Base-by-base conservation (phyloP, 2,888 invertebrate genomes). In the Eupithecia insigniata region DNA sequence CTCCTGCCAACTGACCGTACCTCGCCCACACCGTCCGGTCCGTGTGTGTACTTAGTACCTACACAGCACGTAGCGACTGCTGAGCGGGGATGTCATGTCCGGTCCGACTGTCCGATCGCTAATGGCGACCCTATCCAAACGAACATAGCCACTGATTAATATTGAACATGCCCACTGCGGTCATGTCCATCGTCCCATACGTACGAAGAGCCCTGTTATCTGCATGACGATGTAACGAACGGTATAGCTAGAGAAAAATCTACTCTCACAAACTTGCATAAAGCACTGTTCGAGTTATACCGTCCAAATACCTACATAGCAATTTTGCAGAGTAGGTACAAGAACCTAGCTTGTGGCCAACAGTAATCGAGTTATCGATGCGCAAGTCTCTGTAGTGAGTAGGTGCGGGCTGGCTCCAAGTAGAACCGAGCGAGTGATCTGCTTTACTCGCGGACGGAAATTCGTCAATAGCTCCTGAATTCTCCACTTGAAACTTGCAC, bases 381-480 rank as follows among this genome's bases (percentile, higher is more conserved):
- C 84, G 51, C 51, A 51, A 26, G 26, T 84, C 82, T 81, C 82
- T 70, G 73, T 82, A 83, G 84, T 26, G 46, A n/a, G 1, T 46
- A 12, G n/a, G n/a, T 3, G 39, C 64, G 36, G 62, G 34, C 68
- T 36, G 26, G 26, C 51, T 14, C 55, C 55, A 26, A 12, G 26
- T 55, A 1, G 55, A 14, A 14, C 55, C 10, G 22, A 10, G 55
- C 26, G 22, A 26, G 55, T 89, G 89, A 90, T 90, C 89, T 88
- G 84, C 87, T 89, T 89, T 84, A 85, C 84, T 83, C 84, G 81
- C 82, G 84, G 81, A 91, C 82, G 84, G 81, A 91, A 90, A 89
- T 91, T 90, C 84, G 84, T 81, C 87, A 88, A 90, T 89, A 87
- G 85, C 87, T 89, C 87, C 83, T 81, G 79, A 84, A 87, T 85